Evolutionary conservation across 2,797 vertebrate genomes (phyloP).

Genomic region (Monodelphis domestica): DNA sequence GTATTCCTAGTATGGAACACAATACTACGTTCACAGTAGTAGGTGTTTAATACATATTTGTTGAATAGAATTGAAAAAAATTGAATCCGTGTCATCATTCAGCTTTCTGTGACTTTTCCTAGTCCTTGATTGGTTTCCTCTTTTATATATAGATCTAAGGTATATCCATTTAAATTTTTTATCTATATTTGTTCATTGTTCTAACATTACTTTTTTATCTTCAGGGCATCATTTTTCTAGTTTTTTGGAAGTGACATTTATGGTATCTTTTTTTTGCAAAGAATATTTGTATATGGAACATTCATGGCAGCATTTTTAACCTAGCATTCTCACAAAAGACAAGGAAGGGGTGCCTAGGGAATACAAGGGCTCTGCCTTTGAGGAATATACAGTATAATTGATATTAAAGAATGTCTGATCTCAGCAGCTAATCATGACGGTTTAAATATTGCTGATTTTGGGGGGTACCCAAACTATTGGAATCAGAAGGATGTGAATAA

Average conservation of each 20-base stretch:
- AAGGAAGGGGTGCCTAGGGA: constrained; percentile 2
- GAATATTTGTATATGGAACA: background rate
- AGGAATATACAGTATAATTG: constrained; percentile 49
- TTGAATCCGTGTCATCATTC: too few species aligned
- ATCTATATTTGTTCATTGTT: constrained; percentile 48
- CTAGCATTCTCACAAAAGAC: constrained; percentile 9
- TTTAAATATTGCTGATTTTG: constrained; percentile 59
- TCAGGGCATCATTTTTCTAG: background rate
- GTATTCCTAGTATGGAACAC: too few species aligned
- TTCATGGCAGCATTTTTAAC: background rate
- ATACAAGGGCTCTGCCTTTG: constrained; percentile 43
- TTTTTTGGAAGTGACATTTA: constrained; percentile 25
- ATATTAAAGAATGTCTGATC: background rate
- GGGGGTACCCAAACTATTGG: constrained; percentile 30
- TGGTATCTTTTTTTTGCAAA: background rate
- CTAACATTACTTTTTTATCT: constrained; percentile 52
- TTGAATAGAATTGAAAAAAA: too few species aligned
- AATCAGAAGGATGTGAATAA: constrained; percentile 47
- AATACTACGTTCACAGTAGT: too few species aligned
- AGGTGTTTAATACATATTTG: too few species aligned
- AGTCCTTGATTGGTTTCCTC: background rate
- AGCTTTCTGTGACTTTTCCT: too few species aligned
- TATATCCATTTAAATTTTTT: constrained; percentile 40
- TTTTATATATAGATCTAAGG: constrained; percentile 22
- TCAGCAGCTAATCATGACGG: background rate